Evolutionary conservation across 2,888 invertebrate species (phyloP).

Genomic region (Rhamphomyia laevipes): DNA sequence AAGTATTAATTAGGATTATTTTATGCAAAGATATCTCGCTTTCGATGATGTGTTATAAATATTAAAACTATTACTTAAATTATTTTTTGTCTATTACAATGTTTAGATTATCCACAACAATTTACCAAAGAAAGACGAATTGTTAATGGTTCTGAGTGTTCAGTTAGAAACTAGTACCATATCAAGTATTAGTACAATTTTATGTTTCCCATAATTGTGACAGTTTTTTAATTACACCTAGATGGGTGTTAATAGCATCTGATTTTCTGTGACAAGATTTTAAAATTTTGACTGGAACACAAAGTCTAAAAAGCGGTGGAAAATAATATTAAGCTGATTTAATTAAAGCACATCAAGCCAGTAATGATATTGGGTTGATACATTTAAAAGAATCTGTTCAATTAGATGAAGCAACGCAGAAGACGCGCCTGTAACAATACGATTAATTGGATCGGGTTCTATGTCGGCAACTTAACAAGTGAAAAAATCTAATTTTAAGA

Average conservation of each 20-base stretch:
- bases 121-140: slow-evolving; percentile 20
- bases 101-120: slow-evolving; percentile 21
- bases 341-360: slow-evolving; percentile 26
- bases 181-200: not conserved
- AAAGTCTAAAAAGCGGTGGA: slow-evolving; percentile 23
- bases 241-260: not conserved
- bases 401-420: slow-evolving; percentile 42
- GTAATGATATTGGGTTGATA: slow-evolving; percentile 58
- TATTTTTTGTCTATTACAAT: not conserved
- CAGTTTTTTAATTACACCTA: not conserved
- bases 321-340: slow-evolving; percentile 23
- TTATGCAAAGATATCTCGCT: too few relatives aligned
- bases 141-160: slow-evolving; percentile 29
- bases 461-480: slow-evolving; percentile 36
- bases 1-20: too few relatives aligned
- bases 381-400: slow-evolving; percentile 42
- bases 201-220: not conserved
- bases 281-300: slow-evolving; percentile 28
- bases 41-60: too few relatives aligned
- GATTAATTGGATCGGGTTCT: slow-evolving; percentile 51
- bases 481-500: slow-evolving; percentile 23
- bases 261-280: slow-evolving; percentile 16
- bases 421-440: slow-evolving; percentile 31
- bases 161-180: slow-evolving; percentile 15
- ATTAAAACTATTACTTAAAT: slow-evolving; percentile 2